Percentiles rank a stretch among this genome's conserved stretches.
These are phyloP conservation scores for Polydrusus cervinus DNA, from an alignment of 2,888 invertebrate genomes.

Conservation along the genomic window DNA sequence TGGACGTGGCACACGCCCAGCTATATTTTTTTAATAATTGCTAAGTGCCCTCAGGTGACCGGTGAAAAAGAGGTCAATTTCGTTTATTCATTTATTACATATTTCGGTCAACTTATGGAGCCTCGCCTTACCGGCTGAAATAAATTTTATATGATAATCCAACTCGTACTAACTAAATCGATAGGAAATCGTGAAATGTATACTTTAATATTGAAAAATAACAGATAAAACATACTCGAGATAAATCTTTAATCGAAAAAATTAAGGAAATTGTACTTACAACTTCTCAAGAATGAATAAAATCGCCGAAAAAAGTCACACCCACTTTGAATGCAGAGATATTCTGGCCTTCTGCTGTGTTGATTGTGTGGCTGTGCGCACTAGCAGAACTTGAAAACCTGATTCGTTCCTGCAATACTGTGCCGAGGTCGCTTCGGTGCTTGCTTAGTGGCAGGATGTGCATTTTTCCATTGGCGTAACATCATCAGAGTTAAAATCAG, in stretches of 20 bases:
- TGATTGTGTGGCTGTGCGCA: no score
- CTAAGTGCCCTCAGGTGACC: neutral
- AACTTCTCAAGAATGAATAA: slow-evolving; percentile 10
- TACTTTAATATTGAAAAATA: neutral
- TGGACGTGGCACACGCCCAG: slow-evolving; percentile 7
- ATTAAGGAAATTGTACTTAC: slow-evolving; percentile 7
- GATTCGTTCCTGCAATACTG: slow-evolving; percentile 22
- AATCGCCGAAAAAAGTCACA: slow-evolving; percentile 26
- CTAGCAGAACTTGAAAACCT: slow-evolving; percentile 15
- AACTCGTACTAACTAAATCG: neutral
- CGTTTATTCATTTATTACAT: neutral
- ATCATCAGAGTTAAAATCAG: neutral
- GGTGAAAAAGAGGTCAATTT: neutral
- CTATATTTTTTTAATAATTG: neutral
- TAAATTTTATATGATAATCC: neutral
- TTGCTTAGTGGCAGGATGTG: slow-evolving; percentile 9
- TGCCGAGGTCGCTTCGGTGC: slow-evolving; percentile 26
- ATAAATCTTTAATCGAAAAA: slow-evolving; percentile 5
- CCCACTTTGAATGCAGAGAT: slow-evolving; percentile 24
- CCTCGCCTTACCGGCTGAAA: slow-evolving; percentile 13
- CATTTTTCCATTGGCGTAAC: slow-evolving; percentile 13
- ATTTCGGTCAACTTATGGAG: slow-evolving; percentile 6
- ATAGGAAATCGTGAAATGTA: neutral
- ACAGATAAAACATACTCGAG: neutral
- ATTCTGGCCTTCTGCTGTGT: neutral